Percentiles rank a stretch among this genome's conserved stretches.
These are phyloP conservation scores for Theristus sp. DNA, from an alignment of 2,888 invertebrate genomes.

Conservation along the genomic window DNA sequence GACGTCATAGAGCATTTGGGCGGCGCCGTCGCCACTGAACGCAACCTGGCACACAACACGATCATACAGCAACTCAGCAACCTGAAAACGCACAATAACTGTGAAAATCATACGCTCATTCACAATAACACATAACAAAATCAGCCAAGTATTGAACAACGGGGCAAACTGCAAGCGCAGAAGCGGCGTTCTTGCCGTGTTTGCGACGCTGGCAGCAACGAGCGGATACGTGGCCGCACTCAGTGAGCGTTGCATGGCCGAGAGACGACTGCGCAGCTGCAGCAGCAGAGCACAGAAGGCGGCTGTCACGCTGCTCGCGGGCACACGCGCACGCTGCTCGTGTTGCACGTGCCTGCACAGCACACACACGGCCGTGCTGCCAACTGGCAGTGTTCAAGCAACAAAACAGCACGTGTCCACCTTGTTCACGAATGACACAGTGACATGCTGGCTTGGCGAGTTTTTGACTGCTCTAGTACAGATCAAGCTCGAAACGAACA, in stretches of 20 bases:
- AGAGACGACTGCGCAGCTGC: constrained; percentile 5
- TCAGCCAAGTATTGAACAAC: too few species aligned
- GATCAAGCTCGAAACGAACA: too few species aligned
- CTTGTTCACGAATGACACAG: not conserved
- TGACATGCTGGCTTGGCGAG: too few species aligned
- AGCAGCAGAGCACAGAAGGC: constrained; percentile 8
- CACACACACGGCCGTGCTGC: too few species aligned
- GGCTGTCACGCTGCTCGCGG: not conserved
- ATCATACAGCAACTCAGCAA: not conserved
- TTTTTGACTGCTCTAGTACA: too few species aligned
- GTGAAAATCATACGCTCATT: too few species aligned
- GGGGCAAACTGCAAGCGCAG: too few species aligned
- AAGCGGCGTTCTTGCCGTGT: too few species aligned
- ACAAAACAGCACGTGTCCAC: not conserved
- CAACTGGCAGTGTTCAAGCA: not conserved
- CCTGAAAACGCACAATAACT: too few species aligned
- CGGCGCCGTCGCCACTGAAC: constrained; percentile 7
- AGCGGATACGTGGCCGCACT: not conserved
- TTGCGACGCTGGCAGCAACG: not conserved
- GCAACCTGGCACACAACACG: not conserved
- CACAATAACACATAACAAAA: too few species aligned
- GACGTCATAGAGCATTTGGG: constrained; percentile 8
- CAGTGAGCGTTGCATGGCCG: not conserved
- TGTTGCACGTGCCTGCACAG: too few species aligned
- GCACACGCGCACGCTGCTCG: too few species aligned